Evolutionary conservation across 23 tunicate species (phyloP), one percentile per base, ranked within the genome.

Genomic region (Oikopleura dioica): DNA sequence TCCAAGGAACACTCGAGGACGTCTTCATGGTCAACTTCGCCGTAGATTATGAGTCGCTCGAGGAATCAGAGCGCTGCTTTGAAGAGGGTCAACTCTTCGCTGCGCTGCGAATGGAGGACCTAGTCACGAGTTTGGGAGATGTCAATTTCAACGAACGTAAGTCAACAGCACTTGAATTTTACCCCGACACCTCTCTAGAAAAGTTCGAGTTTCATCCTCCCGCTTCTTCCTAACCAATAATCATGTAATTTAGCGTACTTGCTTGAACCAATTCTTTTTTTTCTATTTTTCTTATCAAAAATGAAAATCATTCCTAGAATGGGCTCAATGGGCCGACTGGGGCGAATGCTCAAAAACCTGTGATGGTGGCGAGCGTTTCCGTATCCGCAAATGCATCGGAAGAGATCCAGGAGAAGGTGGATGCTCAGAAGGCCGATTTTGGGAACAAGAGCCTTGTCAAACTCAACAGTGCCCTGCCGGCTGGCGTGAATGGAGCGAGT

Each of bases 391-490:
- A n/a, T n/a, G n/a, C n/a, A n/a, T n/a, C n/a, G 72, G 72, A 2
- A 31, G 72, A 12, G 26, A 63, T 63, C 72, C 72, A 24, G 72
- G 26, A 12, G 72, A 63, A 12, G 33, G 5, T 16, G 72, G 72
- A 21, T 63, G 72, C 33, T 2, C 33, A n/a, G n/a, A n/a, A 2
- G 72, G 72, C 72, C 33, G 26, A 24, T 63, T 63, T 63, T 63
- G 2, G 16, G 33, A 63, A 63, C 29, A 28, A 2, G 72, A 63
- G 26, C 5, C 30, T 5, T 63, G 72, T 31, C 16, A 12, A 31
- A 23, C 29, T 31, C 72, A 63, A 63, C 29, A 63, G 2, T 63
- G 72, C 72, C 72, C 72, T 5, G 72, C 72, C 33, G 72, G 72
- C 32, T 63, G 72, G 72, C 72, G 32, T 23, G 5, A 63, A 63